These are phyloP conservation scores for Pungitius pungitius DNA, from an alignment of 2,113 vertebrate species.

Conservation along the genomic window DNA sequence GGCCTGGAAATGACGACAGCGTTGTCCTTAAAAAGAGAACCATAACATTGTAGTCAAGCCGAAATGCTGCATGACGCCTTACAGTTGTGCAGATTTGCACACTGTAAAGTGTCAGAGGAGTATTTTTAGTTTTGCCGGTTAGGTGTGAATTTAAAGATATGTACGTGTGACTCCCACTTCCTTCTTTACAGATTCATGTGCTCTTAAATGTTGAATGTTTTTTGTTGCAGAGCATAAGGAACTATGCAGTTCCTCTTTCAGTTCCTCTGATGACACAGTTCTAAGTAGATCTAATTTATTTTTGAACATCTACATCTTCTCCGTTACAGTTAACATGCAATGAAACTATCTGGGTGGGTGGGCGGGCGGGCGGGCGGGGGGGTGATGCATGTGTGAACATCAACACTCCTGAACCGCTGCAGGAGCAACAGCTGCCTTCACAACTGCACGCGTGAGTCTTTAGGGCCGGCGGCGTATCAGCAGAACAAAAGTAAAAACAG, in stretches of 20 bases:
- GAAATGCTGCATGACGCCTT: neutral
- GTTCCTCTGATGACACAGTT: conserved; percentile 23
- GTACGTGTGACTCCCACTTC: conserved; percentile 26
- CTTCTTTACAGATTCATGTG: conserved; percentile 15
- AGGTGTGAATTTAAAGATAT: conserved; percentile 5
- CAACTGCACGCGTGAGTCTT: neutral
- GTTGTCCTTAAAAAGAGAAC: neutral
- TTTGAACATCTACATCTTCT: neutral
- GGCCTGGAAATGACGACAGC: neutral
- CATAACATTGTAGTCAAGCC: neutral
- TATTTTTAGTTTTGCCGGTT: neutral
- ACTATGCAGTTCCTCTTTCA: conserved; percentile 42
- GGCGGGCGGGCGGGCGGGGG: neutral
- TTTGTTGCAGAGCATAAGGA: neutral
- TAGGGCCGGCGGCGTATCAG: neutral
- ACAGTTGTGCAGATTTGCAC: conserved; percentile 16
- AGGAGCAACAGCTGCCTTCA: neutral
- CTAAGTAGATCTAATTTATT: neutral
- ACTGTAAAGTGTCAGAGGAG: neutral
- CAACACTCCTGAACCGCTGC: neutral
- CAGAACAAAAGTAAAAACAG: conserved; percentile 25
- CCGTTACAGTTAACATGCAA: neutral
- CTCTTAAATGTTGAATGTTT: neutral
- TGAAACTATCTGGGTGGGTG: neutral
- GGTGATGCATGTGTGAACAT: neutral